Conservation (phyloP, 2,888 invertebrate species). For the Tyria jacobaeae region DNA sequence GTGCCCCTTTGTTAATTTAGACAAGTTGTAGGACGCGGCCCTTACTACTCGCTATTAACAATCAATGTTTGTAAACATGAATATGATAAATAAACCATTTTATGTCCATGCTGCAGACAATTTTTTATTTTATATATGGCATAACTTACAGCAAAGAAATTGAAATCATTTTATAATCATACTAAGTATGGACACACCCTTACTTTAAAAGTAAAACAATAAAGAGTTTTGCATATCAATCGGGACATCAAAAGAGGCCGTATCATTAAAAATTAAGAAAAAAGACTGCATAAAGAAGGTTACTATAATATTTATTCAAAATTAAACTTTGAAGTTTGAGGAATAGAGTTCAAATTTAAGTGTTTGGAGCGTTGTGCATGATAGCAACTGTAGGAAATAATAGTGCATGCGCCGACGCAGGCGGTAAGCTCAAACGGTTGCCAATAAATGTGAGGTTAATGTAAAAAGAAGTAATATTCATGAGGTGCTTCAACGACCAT, state of each 20-base stretch:
- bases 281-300: constrained; percentile 45
- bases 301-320: constrained; percentile 19
- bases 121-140: not conserved
- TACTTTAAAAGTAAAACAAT: constrained; percentile 64
- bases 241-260: constrained; percentile 75
- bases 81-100: not conserved
- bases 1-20: constrained; percentile 29
- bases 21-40: constrained; percentile 25
- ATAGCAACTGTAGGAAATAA: constrained; percentile 49
- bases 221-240: constrained; percentile 80
- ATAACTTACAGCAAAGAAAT: constrained; percentile 7
- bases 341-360: constrained; percentile 31
- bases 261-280: constrained; percentile 69
- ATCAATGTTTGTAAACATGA: not conserved
- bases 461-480: constrained; percentile 76
- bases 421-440: constrained; percentile 72
- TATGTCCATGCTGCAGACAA: not conserved
- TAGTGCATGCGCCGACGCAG: constrained; percentile 63
- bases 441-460: constrained; percentile 73
- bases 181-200: constrained; percentile 33
- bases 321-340: constrained; percentile 23
- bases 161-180: constrained; percentile 18
- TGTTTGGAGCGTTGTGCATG: constrained; percentile 27
- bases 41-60: not conserved
- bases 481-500: constrained; percentile 66